Evolutionary conservation across 2,888 invertebrate genomes (phyloP).

Genomic region (Cerastoderma edule): DNA sequence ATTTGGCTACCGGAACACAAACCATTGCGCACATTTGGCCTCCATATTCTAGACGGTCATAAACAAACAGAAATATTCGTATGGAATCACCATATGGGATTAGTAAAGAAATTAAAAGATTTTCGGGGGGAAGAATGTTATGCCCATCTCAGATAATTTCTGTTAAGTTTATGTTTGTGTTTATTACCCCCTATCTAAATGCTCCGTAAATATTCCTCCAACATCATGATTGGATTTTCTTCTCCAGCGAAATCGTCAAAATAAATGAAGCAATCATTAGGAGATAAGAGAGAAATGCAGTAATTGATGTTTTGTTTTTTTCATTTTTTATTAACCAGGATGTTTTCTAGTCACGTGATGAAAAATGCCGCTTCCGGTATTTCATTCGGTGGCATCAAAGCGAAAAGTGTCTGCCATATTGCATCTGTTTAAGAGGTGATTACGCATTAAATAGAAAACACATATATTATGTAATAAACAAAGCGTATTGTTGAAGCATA

Average conservation of each 20-base stretch:
- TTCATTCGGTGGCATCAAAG: too few relatives aligned
- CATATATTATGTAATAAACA: too few relatives aligned
- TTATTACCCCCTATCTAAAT: neutral
- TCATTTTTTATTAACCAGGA: slow-evolving; percentile 9
- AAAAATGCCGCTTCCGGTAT: slow-evolving; percentile 8
- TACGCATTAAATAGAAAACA: too few relatives aligned
- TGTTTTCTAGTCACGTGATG: slow-evolving; percentile 10
- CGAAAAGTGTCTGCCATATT: too few relatives aligned
- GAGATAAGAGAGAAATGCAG: slow-evolving; percentile 6
- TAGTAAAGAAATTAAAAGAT: slow-evolving; percentile 9
- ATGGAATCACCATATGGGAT: slow-evolving; percentile 7
- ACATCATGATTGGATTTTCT: neutral
- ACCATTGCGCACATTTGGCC: too few relatives aligned
- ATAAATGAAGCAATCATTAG: slow-evolving; percentile 15
- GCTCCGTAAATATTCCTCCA: slow-evolving; percentile 18
- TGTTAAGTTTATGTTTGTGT: neutral
- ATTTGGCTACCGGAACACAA: too few relatives aligned
- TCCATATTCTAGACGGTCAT: too few relatives aligned
- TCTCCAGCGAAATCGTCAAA: slow-evolving; percentile 8
- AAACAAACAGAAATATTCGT: too few relatives aligned
- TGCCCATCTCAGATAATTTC: neutral
- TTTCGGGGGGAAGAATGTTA: neutral
- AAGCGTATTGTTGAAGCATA: too few relatives aligned
- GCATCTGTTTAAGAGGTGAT: too few relatives aligned
- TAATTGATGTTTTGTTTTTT: slow-evolving; percentile 7